Conservation (phyloP, 2,888 invertebrate species). For the Dynastes maya region DNA sequence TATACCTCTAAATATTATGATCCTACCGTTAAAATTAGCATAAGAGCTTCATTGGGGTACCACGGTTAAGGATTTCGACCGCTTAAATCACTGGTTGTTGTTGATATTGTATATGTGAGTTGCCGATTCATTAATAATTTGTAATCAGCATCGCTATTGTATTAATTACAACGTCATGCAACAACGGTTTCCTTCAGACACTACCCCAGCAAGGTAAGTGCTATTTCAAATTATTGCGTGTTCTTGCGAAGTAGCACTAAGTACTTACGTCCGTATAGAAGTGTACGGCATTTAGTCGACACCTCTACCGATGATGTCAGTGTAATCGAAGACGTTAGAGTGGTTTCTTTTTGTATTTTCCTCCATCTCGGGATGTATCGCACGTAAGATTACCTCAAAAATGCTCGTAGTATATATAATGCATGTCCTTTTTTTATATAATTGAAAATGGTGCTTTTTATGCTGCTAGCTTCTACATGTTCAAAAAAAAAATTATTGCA, state of each 20-base stretch:
- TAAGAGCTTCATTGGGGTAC: not conserved
- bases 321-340: slow-evolving; percentile 11
- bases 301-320: slow-evolving; percentile 19
- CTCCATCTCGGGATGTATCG: slow-evolving; percentile 9
- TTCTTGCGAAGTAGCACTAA: not conserved
- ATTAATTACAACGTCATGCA: slow-evolving; percentile 36
- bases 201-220: slow-evolving; percentile 7
- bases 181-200: slow-evolving; percentile 14
- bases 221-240: slow-evolving; percentile 29
- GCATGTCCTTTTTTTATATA: no score
- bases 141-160: slow-evolving; percentile 16
- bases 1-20: slow-evolving; percentile 1
- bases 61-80: not conserved
- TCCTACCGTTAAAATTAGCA: slow-evolving; percentile 7
- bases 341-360: slow-evolving; percentile 2
- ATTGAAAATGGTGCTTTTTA: no score
- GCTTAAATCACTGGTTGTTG: slow-evolving; percentile 8
- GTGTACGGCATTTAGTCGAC: slow-evolving; percentile 11
- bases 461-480: no score
- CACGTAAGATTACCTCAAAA: slow-evolving; percentile 20
- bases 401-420: not conserved
- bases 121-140: slow-evolving; percentile 39
- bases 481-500: no score
- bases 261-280: not conserved
- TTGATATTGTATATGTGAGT: slow-evolving; percentile 25